A percentile compares a stretch with the other conserved stretches of the same genome.
Evolutionary conservation across 2,888 invertebrate genomes (phyloP).

Genomic region (Netelia fuscicornis): DNA sequence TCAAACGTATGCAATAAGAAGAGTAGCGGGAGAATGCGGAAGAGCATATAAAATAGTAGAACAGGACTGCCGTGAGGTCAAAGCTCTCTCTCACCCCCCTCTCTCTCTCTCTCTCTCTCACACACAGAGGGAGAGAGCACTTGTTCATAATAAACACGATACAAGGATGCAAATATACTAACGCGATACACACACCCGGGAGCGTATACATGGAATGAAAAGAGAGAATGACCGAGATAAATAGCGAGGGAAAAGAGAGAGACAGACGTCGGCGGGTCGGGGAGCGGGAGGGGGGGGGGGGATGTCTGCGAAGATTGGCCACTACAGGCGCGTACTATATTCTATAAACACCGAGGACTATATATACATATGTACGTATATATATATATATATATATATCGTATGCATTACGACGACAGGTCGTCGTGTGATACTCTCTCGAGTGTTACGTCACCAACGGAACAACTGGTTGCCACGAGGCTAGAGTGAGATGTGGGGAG

Average conservation of each 20-base stretch:
- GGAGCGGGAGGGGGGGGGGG: constrained; percentile 22
- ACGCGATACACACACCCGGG: constrained; percentile 22
- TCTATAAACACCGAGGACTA: constrained; percentile 35
- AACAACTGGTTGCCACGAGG: constrained; percentile 85
- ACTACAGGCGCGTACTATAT: constrained; percentile 22
- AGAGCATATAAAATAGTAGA: neutral
- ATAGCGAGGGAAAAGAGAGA: constrained; percentile 63
- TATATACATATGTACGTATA: neutral
- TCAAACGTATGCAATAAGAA: no score
- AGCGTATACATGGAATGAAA: neutral
- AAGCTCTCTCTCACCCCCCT: neutral
- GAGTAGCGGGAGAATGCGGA: neutral
- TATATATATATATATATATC: no score
- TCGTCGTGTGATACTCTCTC: constrained; percentile 77
- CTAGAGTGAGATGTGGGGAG: neutral
- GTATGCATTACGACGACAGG: constrained; percentile 73
- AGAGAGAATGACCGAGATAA: constrained; percentile 71
- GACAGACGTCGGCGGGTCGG: neutral
- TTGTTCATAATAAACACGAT: constrained; percentile 40
- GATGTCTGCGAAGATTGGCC: constrained; percentile 46
- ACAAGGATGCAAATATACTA: constrained; percentile 24
- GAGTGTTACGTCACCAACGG: constrained; percentile 81
- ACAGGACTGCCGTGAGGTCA: neutral
- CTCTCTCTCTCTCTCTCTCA: no score
- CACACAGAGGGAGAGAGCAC: constrained; percentile 21